Percentiles rank a stretch among this genome's conserved stretches.
phyloP scores from a whole-genome alignment of 2,113 vertebrate genomes.

The Orientallactaga bullata region DNA sequence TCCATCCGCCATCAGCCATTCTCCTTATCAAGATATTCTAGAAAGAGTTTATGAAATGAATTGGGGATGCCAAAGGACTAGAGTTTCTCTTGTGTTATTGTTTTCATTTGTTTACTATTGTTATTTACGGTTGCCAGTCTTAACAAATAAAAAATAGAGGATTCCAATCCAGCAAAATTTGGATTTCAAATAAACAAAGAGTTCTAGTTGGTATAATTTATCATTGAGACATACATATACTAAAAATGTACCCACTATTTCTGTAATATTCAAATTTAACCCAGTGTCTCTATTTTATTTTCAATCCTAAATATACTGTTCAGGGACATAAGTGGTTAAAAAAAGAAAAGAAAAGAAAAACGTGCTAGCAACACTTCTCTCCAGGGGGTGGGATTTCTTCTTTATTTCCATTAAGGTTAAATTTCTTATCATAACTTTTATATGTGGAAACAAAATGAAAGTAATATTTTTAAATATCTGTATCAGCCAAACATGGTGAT shows the following conservation, averaged over 20 bases:
- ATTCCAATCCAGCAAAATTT: background rate
- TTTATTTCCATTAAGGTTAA: constrained; percentile 19
- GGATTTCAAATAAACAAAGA: constrained; percentile 22
- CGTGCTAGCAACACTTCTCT: background rate
- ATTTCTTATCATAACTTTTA: constrained; percentile 3
- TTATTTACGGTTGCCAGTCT: background rate
- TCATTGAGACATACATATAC: background rate
- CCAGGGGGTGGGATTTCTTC: background rate
- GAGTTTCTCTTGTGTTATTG: background rate
- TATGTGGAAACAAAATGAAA: constrained; percentile 7
- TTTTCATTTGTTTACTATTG: background rate
- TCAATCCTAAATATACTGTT: background rate
- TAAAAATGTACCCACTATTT: background rate
- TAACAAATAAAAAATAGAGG: constrained; percentile 15
- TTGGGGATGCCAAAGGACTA: background rate
- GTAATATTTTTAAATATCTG: background rate
- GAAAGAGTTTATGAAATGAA: background rate
- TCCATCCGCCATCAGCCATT: background rate
- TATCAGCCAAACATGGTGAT: too few relatives aligned
- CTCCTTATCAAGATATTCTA: background rate
- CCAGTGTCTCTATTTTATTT: constrained; percentile 2
- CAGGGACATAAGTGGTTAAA: background rate
- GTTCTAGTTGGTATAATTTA: background rate
- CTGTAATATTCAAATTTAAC: constrained; percentile 29
- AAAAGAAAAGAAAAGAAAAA: background rate